Conservation (phyloP, 2,888 invertebrate species). For the Sclerodermus sp. region DNA sequence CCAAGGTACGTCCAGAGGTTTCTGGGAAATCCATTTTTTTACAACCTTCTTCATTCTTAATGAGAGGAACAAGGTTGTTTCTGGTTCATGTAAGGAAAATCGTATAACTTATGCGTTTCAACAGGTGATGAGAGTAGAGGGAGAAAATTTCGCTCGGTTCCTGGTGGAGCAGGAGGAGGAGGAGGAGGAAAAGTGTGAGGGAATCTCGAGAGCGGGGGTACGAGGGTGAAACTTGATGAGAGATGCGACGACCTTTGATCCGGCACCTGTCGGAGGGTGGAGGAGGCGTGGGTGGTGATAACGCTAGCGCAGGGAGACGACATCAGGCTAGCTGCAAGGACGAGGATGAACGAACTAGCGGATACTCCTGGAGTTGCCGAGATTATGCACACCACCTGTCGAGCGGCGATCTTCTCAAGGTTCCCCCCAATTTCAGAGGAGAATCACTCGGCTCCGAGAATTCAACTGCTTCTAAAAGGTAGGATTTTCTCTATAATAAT, state of each 20-base stretch:
- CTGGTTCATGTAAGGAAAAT: no score
- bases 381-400: conserved; percentile 51
- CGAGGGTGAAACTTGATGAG: conserved; percentile 13
- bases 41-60: no score
- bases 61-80: no score
- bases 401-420: conserved; percentile 50
- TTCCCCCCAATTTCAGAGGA: conserved; percentile 26
- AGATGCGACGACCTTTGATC: conserved; percentile 52
- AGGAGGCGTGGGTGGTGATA: conserved; percentile 33
- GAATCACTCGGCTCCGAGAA: no score
- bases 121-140: no score
- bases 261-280: conserved; percentile 54
- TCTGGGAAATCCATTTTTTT: no score
- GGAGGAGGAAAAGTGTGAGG: background rate
- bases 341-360: conserved; percentile 32
- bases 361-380: conserved; percentile 42
- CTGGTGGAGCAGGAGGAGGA: no score
- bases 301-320: conserved; percentile 25
- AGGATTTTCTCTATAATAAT: no score
- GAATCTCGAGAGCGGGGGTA: background rate
- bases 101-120: no score
- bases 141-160: no score
- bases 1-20: no score
- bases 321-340: background rate
- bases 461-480: no score